Evolutionary conservation across 1,140 invertebrate genomes (phyloP).

Genomic region (Ylistrum balloti): DNA sequence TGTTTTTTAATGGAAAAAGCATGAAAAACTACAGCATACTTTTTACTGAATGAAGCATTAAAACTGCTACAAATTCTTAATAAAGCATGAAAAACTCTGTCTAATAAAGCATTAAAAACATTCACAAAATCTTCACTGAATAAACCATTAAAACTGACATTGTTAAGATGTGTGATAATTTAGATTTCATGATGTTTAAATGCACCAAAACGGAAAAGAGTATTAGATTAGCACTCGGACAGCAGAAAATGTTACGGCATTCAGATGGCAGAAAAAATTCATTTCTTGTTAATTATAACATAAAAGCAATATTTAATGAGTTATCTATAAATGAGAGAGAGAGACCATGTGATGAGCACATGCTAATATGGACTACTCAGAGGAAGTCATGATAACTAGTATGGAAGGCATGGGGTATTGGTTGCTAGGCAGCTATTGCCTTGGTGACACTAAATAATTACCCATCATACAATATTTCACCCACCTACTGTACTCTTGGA

Average conservation of each 20-base stretch:
- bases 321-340: background rate
- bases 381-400: background rate
- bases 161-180: background rate
- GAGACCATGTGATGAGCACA: background rate
- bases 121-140: background rate
- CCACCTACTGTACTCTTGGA: conserved; percentile 50
- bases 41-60: no score
- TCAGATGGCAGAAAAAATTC: background rate
- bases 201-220: background rate
- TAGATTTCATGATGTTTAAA: background rate
- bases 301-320: background rate
- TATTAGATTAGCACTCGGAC: background rate
- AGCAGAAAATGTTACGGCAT: background rate
- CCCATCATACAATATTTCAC: conserved; percentile 26
- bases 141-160: background rate
- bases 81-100: no score
- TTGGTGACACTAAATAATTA: conserved; percentile 35
- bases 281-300: background rate
- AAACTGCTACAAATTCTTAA: no score
- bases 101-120: no score
- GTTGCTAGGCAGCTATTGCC: conserved; percentile 31
- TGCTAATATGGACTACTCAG: background rate
- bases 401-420: conserved; percentile 32
- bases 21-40: no score
- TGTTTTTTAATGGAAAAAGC: no score